These are phyloP conservation scores for Hartigia nigra DNA, from an alignment of 2,888 invertebrate genomes.

Conservation along the genomic window DNA sequence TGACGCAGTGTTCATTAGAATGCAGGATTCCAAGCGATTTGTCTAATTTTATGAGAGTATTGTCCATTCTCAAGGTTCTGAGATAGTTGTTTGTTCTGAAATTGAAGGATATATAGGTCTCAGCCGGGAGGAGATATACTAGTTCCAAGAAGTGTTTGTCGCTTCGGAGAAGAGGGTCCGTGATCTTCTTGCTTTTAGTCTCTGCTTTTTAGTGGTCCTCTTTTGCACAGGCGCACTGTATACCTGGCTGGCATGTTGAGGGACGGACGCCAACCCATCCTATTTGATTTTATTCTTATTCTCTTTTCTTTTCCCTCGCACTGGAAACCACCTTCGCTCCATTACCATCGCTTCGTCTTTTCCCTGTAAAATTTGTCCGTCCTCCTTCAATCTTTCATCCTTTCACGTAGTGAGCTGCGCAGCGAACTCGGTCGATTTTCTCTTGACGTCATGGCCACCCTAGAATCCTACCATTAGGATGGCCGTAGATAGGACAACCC, in stretches of 20 bases:
- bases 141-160: neutral
- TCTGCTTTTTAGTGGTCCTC: neutral
- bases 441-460: slow-evolving; percentile 14
- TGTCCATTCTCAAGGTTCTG: neutral
- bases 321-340: slow-evolving; percentile 20
- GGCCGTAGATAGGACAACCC: neutral
- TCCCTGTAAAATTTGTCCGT: neutral
- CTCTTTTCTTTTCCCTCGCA: slow-evolving; percentile 19
- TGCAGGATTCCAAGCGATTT: neutral
- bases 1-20: neutral
- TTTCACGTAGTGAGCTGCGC: slow-evolving; percentile 31
- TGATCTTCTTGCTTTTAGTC: neutral
- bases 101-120: neutral
- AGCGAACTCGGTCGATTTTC: slow-evolving; percentile 29
- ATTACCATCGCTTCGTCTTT: neutral
- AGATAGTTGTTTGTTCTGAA: neutral
- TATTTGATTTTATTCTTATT: slow-evolving; percentile 5
- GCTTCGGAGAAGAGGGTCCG: slow-evolving; percentile 1
- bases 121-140: neutral
- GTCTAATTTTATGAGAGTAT: neutral
- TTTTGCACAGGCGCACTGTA: slow-evolving; percentile 5
- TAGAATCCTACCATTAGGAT: neutral
- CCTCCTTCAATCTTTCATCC: slow-evolving; percentile 21
- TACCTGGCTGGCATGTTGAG: slow-evolving; percentile 2
- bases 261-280: slow-evolving; percentile 1